A percentile compares a stretch with the other conserved stretches of the same genome.
phyloP scores from a whole-genome alignment of 2,797 vertebrate species.

The Chelonia mydas region DNA sequence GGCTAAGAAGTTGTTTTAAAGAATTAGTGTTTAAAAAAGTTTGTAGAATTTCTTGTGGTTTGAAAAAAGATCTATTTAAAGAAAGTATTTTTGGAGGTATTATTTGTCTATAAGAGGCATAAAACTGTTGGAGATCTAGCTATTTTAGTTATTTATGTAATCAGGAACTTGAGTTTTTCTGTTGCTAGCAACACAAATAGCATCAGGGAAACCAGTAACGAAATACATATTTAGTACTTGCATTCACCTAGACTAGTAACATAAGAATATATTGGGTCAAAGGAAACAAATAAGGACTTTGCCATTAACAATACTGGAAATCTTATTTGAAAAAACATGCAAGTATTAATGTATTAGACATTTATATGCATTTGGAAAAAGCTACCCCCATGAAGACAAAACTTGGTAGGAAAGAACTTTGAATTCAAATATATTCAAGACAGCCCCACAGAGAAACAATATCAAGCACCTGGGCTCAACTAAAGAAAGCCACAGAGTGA shows the following conservation, averaged over 20 bases:
- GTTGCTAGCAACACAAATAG: background rate
- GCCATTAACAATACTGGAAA: background rate
- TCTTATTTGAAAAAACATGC: background rate
- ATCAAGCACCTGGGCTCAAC: background rate
- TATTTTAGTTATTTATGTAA: background rate
- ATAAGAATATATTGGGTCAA: background rate
- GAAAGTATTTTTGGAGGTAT: background rate
- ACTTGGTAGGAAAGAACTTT: background rate
- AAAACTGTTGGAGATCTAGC: background rate
- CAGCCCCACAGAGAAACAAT: background rate
- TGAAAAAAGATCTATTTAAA: background rate
- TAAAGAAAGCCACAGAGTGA: background rate
- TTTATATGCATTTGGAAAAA: background rate
- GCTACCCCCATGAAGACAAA: background rate
- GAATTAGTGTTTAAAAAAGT: background rate
- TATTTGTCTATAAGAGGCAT: background rate
- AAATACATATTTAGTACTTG: background rate
- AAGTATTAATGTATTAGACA: rapidly evolving
- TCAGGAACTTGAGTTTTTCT: background rate
- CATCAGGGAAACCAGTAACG: background rate
- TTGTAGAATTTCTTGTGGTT: background rate
- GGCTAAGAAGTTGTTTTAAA: background rate
- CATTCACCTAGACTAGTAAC: background rate
- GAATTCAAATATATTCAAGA: background rate
- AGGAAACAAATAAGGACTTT: background rate